Percentiles rank a stretch among this genome's conserved stretches.
phyloP scores from a whole-genome alignment of 2,797 vertebrate species.

The Fistularia commersonii region DNA sequence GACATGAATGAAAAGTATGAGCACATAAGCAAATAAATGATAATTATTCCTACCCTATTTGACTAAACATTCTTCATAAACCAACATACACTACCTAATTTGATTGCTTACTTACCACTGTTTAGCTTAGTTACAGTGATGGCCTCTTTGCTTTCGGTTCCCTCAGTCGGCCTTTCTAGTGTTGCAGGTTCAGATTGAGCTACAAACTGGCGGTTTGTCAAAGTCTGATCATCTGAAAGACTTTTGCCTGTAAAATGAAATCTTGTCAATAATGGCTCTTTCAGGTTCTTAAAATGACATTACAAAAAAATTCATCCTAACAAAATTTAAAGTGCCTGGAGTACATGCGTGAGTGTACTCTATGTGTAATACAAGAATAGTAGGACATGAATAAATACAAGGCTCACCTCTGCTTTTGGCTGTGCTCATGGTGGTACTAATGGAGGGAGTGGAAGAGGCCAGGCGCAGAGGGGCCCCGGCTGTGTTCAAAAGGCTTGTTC shows the following conservation, averaged over 20 bases:
- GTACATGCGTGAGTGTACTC: background rate
- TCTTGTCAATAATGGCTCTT: too few relatives aligned
- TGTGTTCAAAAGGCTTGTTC: constrained; percentile 49
- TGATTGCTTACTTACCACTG: constrained; percentile 62
- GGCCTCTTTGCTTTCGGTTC: constrained; percentile 50
- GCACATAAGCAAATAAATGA: too few relatives aligned
- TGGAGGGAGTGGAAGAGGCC: constrained; percentile 83
- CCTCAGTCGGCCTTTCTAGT: constrained; percentile 65
- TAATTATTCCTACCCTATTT: background rate
- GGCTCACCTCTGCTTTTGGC: constrained; percentile 73
- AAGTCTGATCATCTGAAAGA: constrained; percentile 70
- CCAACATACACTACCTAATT: constrained; percentile 15
- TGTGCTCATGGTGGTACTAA: constrained; percentile 57
- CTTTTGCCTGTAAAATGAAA: constrained; percentile 65
- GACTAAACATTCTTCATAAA: constrained; percentile 13
- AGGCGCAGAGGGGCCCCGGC: constrained; percentile 75
- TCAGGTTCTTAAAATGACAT: background rate
- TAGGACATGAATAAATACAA: too few relatives aligned
- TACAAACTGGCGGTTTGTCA: constrained; percentile 30
- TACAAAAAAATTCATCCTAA: background rate
- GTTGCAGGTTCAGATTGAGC: constrained; percentile 69
- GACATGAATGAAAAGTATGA: background rate
- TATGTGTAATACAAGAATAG: constrained; percentile 2
- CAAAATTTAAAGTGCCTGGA: too few relatives aligned
- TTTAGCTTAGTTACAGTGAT: constrained; percentile 52